These are phyloP conservation scores for Gymnarchus niloticus DNA, from an alignment of 2,113 vertebrate genomes.

Conservation along the genomic window DNA sequence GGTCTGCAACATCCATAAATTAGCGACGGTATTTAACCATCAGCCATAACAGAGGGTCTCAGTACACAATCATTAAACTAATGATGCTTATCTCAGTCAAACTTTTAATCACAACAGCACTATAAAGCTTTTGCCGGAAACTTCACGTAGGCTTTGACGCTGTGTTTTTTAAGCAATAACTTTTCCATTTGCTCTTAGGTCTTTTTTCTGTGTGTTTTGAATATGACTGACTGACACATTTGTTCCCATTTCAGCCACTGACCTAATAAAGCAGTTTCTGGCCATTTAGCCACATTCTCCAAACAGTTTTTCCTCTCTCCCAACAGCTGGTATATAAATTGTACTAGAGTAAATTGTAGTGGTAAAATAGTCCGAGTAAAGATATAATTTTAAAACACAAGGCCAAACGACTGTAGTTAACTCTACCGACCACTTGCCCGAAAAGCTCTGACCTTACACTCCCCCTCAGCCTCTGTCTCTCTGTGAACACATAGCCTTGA, in stretches of 20 bases:
- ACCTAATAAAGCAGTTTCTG: background rate
- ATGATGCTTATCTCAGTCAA: constrained; percentile 10
- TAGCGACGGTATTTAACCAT: background rate
- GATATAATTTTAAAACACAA: no score
- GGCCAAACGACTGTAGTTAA: no score
- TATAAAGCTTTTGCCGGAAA: background rate
- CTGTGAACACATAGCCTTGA: background rate
- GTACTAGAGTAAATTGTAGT: background rate
- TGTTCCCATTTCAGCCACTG: background rate
- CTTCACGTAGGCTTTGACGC: background rate
- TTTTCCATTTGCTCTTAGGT: background rate
- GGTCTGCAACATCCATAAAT: constrained; percentile 2
- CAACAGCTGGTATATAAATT: background rate
- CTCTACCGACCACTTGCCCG: background rate
- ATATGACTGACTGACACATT: background rate
- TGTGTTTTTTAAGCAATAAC: background rate
- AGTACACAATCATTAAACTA: constrained; percentile 14
- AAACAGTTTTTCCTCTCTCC: background rate
- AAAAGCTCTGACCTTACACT: background rate
- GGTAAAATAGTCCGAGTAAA: background rate
- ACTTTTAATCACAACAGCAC: background rate
- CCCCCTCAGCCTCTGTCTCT: background rate
- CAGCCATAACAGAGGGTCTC: constrained; percentile 6
- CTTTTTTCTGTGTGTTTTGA: background rate
- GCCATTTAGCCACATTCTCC: background rate